Conservation (phyloP, 2,797 vertebrate genomes). For the Pteropus rufus region DNA sequence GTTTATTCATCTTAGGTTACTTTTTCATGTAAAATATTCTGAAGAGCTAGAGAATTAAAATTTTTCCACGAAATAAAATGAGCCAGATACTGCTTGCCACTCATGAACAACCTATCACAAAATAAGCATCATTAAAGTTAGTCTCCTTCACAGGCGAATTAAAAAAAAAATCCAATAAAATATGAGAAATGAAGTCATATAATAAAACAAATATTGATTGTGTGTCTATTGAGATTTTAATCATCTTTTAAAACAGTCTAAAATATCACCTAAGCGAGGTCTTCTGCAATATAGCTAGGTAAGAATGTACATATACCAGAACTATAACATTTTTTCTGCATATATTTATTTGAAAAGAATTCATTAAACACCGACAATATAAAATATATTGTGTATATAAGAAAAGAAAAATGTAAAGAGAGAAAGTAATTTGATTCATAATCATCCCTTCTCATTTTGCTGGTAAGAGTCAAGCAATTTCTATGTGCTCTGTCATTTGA, state of each 20-base stretch:
- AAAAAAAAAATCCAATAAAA: not conserved
- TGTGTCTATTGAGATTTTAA: not conserved
- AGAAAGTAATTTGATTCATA: not conserved
- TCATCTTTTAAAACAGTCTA: not conserved
- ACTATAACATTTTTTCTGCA: not conserved
- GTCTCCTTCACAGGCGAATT: not conserved
- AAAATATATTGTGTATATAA: not conserved
- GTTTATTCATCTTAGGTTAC: not conserved
- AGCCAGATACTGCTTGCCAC: not conserved
- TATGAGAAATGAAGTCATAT: not conserved
- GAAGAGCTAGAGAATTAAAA: not conserved
- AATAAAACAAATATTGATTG: not conserved
- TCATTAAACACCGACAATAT: not conserved
- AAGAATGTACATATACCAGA: not conserved
- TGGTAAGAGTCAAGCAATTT: not conserved
- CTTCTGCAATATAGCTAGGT: not conserved
- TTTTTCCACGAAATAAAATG: slow-evolving; percentile 13
- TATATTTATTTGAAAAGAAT: slow-evolving; percentile 9
- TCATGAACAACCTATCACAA: not conserved
- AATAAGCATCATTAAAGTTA: not conserved
- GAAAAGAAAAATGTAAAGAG: not conserved
- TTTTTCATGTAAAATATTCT: not conserved
- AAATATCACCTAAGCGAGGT: not conserved
- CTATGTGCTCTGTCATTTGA: not conserved
- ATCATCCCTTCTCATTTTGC: not conserved